phyloP scores from a whole-genome alignment of 2,113 vertebrate genomes.

The Leptobrachium leishanense region DNA sequence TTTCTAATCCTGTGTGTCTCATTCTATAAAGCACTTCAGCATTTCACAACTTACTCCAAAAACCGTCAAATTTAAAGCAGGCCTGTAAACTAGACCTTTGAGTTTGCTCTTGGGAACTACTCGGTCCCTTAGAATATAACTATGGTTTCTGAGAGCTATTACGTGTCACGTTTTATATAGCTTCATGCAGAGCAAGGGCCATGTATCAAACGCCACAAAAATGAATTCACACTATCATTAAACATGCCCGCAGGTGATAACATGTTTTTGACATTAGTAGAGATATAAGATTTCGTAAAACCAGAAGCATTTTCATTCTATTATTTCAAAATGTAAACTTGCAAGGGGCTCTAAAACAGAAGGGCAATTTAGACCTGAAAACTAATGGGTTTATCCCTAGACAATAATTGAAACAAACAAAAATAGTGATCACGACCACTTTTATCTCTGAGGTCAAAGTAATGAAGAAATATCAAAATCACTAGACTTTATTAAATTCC shows the following conservation, averaged over 20 bases:
- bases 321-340: too few species aligned
- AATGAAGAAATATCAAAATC: too few species aligned
- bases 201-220: constrained; percentile 16
- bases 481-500: too few species aligned
- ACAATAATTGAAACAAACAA: too few species aligned
- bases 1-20: constrained; percentile 24
- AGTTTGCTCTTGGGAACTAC: constrained; percentile 27
- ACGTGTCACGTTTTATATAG: not conserved
- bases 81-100: constrained; percentile 25
- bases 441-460: too few species aligned
- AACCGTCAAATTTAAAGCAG: constrained; percentile 26
- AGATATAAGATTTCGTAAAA: not conserved
- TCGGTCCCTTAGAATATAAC: constrained; percentile 21
- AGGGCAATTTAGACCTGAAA: too few species aligned
- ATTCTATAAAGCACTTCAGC: constrained; percentile 25
- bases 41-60: not conserved
- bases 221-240: not conserved
- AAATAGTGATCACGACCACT: too few species aligned
- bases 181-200: constrained; percentile 7
- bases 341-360: too few species aligned
- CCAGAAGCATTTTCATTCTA: too few species aligned
- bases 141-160: constrained; percentile 11
- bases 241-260: not conserved
- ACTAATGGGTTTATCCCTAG: too few species aligned
- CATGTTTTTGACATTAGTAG: not conserved